Evolutionary conservation across 1,140 invertebrate species (phyloP), one percentile per base, ranked within the genome.

Genomic region (Colletes latitarsis): DNA sequence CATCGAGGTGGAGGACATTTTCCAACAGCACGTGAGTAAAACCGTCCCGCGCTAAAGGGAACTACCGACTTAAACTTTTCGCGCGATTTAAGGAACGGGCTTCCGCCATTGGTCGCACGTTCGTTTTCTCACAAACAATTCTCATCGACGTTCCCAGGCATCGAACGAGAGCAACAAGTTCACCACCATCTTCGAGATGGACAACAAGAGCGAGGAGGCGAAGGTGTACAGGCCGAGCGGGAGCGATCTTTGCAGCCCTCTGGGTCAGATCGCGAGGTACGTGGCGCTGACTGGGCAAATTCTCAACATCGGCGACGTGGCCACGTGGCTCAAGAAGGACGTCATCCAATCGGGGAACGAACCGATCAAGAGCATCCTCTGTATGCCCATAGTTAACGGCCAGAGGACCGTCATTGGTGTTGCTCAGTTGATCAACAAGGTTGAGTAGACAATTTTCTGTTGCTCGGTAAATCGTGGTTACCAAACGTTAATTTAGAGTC

Each of bases 401-500:
- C 96, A 98, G 90, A 96, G 96, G 84, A 95, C 94, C 60, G 96
- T 98, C 4, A 98, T 98, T 83, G 98, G 98, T 19, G 98, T 99
- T 0, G 97, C 97, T 63, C 98, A 99, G 89, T 94, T 99, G 43
- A 98, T 99, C 57, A 99, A 99, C 91, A 99, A 99, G 95, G 96
- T 97, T 15, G 12, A 9, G 8, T 43, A 43, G 43, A 9, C 43
- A 6, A 43, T 43, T 9, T 43, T 43, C 43, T 43, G 43, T 43
- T 43, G 0, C 8, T 6, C 5, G 43, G 8, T 9, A 3, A 43
- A 43, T 43, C 8, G 8, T 43, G 8, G 43, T 43, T 43, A 3
- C 43, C 43, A 43, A 43, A 43, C 30, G 30, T 30, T n/a, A n/a
- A n/a, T n/a, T n/a, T n/a, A n/a, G n/a, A n/a, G n/a, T n/a, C n/a